Percentiles rank a stretch among this genome's conserved stretches.
These are phyloP conservation scores for Cordilura impudica DNA, from an alignment of 2,888 invertebrate species.

Conservation along the genomic window DNA sequence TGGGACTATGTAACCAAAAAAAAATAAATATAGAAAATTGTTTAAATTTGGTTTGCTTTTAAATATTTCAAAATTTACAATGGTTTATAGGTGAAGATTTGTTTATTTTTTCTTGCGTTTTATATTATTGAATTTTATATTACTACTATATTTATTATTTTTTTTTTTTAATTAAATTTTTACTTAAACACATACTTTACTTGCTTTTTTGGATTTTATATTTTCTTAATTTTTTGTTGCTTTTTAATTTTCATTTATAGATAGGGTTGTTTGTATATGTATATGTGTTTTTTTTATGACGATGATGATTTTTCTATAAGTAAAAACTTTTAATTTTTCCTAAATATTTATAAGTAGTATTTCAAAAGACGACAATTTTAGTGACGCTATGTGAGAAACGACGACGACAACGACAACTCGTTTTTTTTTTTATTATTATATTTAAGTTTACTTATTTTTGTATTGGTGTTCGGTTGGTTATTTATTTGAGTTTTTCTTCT, in stretches of 20 bases:
- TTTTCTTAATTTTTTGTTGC: neutral
- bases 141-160: neutral
- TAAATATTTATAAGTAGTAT: neutral
- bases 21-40: no score
- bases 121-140: no score
- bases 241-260: conserved; percentile 1
- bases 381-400: conserved; percentile 42
- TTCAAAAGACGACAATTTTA: conserved; percentile 35
- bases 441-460: conserved; percentile 46
- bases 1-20: no score
- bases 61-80: no score
- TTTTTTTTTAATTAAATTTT: neutral
- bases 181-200: no score
- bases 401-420: conserved; percentile 35
- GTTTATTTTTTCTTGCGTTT: no score
- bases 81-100: no score
- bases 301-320: conserved; percentile 27
- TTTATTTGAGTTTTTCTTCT: conserved; percentile 14
- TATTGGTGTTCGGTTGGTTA: conserved; percentile 54
- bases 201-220: neutral
- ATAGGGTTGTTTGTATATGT: conserved; percentile 17
- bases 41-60: no score
- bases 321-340: conserved; percentile 13
- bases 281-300: neutral
- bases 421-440: conserved; percentile 1